Evolutionary conservation across 1,140 invertebrate species (phyloP).

Genomic region (Antheraea mylitta): DNA sequence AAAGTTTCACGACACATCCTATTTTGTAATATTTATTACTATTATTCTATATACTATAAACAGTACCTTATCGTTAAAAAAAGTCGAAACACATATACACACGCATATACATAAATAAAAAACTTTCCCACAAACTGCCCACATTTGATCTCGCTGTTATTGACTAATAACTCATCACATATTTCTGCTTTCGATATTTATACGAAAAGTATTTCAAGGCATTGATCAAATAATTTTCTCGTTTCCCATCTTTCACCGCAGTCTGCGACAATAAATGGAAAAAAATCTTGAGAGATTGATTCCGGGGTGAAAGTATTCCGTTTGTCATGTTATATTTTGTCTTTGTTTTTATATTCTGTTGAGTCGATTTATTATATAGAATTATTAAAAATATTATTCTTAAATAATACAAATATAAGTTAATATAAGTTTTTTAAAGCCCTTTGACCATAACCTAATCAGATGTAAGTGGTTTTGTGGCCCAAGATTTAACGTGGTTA

Average conservation of each 20-base stretch:
- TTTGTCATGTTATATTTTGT: too few relatives aligned
- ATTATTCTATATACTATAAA: background rate
- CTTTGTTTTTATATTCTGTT: background rate
- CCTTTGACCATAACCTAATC: too few relatives aligned
- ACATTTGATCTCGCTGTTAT: background rate
- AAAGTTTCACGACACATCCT: too few relatives aligned
- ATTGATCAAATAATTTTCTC: conserved; percentile 33
- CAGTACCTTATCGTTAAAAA: background rate
- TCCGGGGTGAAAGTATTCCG: background rate
- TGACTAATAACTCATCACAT: conserved; percentile 2
- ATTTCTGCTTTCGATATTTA: conserved; percentile 5
- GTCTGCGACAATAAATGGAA: conserved; percentile 7
- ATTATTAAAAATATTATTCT: too few relatives aligned
- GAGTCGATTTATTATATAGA: background rate
- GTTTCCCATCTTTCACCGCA: conserved; percentile 16
- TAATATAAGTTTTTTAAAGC: too few relatives aligned
- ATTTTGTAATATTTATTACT: too few relatives aligned
- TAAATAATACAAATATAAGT: too few relatives aligned
- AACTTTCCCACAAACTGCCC: background rate
- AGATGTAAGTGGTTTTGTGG: too few relatives aligned
- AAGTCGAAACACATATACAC: background rate
- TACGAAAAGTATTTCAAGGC: conserved; percentile 15
- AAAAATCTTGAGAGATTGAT: conserved; percentile 7
- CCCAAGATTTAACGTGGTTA: too few relatives aligned
- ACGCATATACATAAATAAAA: conserved; percentile 1